Base-by-base conservation (phyloP, 2,888 invertebrate species). In the Brenthis hecate region DNA sequence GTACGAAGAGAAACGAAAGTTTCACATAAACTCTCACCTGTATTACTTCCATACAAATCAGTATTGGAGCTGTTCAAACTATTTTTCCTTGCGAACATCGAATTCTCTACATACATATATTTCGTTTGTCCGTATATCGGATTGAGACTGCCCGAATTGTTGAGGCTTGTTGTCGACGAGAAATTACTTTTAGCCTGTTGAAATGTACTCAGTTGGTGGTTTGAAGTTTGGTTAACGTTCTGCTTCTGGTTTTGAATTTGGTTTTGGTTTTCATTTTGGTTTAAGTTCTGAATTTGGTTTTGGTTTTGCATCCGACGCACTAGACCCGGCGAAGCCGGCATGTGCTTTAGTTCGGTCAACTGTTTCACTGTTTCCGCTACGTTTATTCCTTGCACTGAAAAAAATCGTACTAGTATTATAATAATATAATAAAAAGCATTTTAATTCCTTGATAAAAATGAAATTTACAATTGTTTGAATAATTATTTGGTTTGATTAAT, bases 341-440 rank as follows among this genome's bases (percentile, higher is more conserved):
- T 97, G 87, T 97, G 97, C 78, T 96, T 96, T 72, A 97, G 87
- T 81, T 97, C 97, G 0, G 97, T 97, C 68, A 98, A 88, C 55
- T 96, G 97, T 83, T 97, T 96, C 8, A 97, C 96, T 0, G 97
- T 97, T 85, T 97, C 97, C 0, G 97, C 97, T 19, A 98, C 97
- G 78, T 95, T 96, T 53, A 95, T 93, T 62, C 92, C 90, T 53
- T 83, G 81, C 54, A 78, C 88, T 90, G 81, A 3, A 75, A 79
- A 54, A 23, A 19, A 69, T 48, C 1, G 36, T 51, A 13, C 51
- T 51, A 19, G 5, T 6, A 56, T 14, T 23, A 28, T n/a, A n/a
- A 51, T 23, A 23, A 23, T 23, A 23, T 23, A 23, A 23, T 23
- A 23, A 23, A 2, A 23, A 23, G 23, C 1, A 1, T 23, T 2